Conservation (phyloP, 1,140 invertebrate genomes). For the Drosophila subpulchrella region DNA sequence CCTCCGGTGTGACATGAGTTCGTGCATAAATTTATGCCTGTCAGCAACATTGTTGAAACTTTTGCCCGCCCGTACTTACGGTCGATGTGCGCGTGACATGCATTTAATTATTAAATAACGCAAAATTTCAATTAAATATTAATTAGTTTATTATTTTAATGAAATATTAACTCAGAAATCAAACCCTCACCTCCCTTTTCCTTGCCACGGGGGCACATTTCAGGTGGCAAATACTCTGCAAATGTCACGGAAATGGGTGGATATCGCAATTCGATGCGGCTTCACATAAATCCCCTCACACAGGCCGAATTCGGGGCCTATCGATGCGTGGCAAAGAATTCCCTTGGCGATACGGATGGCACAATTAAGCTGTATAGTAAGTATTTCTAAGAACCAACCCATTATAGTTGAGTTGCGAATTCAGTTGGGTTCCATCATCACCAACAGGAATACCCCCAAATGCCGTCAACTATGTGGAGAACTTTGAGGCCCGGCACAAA, state of each 20-base stretch:
- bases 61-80: conserved; percentile 26
- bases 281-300: conserved; percentile 89
- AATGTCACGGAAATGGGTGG: conserved; percentile 87
- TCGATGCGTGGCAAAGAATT: conserved; percentile 95
- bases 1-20: conserved; percentile 48
- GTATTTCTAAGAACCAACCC: conserved; percentile 30
- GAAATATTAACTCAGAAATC: conserved; percentile 57
- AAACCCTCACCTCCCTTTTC: background rate
- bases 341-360: conserved; percentile 94
- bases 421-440: background rate
- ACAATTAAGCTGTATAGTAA: conserved; percentile 94
- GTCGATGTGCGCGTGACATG: conserved; percentile 57
- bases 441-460: conserved; percentile 78
- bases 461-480: conserved; percentile 82
- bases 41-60: conserved; percentile 60
- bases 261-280: conserved; percentile 91
- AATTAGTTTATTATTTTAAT: conserved; percentile 74
- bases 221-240: conserved; percentile 91
- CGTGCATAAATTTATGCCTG: conserved; percentile 70
- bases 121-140: conserved; percentile 72
- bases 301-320: conserved; percentile 91
- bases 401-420: background rate
- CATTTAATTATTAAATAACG: conserved; percentile 78
- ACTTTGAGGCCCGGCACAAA: conserved; percentile 76
- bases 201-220: conserved; percentile 5